phyloP scores from a whole-genome alignment of 2,888 invertebrate genomes.

The Carabus problematicus region DNA sequence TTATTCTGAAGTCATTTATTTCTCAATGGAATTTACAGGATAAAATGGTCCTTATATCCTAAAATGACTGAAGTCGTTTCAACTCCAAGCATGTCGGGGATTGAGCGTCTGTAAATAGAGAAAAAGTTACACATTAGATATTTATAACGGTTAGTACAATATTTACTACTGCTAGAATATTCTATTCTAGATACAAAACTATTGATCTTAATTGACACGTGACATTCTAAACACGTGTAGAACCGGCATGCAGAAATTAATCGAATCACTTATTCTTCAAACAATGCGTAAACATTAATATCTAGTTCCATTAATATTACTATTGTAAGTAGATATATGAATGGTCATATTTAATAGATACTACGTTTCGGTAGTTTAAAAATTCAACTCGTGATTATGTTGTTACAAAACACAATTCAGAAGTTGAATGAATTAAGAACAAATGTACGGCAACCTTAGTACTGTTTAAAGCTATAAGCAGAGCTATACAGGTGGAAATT shows the following conservation, averaged over 20 bases:
- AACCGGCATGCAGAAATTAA: neutral
- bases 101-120: conserved; percentile 23
- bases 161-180: neutral
- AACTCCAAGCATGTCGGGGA: conserved; percentile 28
- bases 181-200: neutral
- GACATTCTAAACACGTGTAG: neutral
- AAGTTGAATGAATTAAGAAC: neutral
- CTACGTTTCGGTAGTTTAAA: no score
- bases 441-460: conserved; percentile 36
- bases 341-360: no score
- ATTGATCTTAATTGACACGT: neutral
- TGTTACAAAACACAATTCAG: no score
- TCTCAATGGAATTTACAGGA: conserved; percentile 41
- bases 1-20: conserved; percentile 36
- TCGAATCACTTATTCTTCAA: neutral
- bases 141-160: neutral
- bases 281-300: no score
- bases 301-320: no score
- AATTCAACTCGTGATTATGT: no score
- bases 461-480: conserved; percentile 23
- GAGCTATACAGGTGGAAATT: conserved; percentile 28
- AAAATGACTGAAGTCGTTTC: conserved; percentile 25
- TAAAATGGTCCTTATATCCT: conserved; percentile 24
- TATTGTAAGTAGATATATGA: no score
- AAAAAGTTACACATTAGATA: neutral